Evolutionary conservation across 2,888 invertebrate genomes (phyloP).

Genomic region (Melanophora roralis): DNA sequence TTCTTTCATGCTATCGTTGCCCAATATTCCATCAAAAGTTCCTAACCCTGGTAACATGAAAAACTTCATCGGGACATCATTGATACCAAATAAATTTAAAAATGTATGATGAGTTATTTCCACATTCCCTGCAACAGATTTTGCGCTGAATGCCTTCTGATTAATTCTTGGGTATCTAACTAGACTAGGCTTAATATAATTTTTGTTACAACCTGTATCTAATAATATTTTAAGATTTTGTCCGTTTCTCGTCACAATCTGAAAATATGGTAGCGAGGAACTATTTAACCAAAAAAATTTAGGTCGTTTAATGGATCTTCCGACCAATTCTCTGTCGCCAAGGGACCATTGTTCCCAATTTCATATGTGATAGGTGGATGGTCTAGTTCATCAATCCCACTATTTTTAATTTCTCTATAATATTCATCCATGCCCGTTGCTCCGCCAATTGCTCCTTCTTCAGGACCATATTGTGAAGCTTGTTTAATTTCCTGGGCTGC

Average conservation of each 20-base stretch:
- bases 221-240: no score
- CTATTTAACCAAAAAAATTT: neutral
- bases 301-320: neutral
- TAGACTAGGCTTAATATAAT: no score
- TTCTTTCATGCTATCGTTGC: neutral
- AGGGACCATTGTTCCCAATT: no score
- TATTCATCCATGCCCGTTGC: no score
- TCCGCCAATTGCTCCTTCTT: neutral
- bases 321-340: neutral
- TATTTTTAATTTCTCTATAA: no score
- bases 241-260: no score
- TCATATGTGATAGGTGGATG: no score
- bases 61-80: neutral
- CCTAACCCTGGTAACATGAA: no score
- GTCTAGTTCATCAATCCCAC: no score
- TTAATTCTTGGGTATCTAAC: neutral
- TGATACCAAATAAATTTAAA: neutral
- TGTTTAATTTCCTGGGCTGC: neutral
- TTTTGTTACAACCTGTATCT: neutral
- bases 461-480: neutral
- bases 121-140: no score
- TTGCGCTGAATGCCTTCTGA: neutral
- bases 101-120: no score
- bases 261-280: neutral
- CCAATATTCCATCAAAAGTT: no score